Evolutionary conservation across 2,797 vertebrate genomes (phyloP), one percentile per base, ranked within the genome.

Genomic region (Dipus sagitta): DNA sequence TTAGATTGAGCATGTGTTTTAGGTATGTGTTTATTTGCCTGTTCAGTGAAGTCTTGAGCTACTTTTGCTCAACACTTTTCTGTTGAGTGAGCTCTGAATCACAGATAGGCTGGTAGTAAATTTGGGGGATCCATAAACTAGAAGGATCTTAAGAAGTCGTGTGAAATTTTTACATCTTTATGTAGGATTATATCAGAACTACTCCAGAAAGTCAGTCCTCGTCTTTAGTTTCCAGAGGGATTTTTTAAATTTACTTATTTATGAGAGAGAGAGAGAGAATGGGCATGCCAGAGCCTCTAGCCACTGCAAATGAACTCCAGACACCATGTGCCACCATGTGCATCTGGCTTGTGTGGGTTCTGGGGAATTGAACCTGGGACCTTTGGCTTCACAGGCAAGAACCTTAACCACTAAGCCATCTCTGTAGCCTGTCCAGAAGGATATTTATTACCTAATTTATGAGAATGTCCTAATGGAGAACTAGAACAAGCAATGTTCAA

Each of bases 141-240:
- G 70, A 60, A 90, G 70, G 38, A 81, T 14, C 21, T 34, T 42
- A 26, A 58, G 76, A 32, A 86, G 34, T 62, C 38, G 23, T 32
- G 20, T 32, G 34, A 76, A n/a, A 12, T 60, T 90, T 32, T 58
- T 90, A 26, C 67, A 82, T 79, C 62, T 52, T 24, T 28, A 9
- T 64, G 30, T 74, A 74, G 54, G 64, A 60, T 54, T 32, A 30
- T 71, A 74, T 77, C 82, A 92, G 62, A 77, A 81, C 88, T 60
- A 75, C n/a, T 70, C 58, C 62, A 75, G 34, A 70, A 77, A 83
- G 76, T 80, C 67, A 54, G 12, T 74, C 38, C 60, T 70, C 85
- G 88, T 77, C 34, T 92, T 77, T n/a, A 88, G 62, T 89, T 92
- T 82, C 90, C 79, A 85, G 76, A 80, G 52, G 54, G 11, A 65